Evolutionary conservation across 2,888 invertebrate species (phyloP).

Genomic region (Neria commutata): DNA sequence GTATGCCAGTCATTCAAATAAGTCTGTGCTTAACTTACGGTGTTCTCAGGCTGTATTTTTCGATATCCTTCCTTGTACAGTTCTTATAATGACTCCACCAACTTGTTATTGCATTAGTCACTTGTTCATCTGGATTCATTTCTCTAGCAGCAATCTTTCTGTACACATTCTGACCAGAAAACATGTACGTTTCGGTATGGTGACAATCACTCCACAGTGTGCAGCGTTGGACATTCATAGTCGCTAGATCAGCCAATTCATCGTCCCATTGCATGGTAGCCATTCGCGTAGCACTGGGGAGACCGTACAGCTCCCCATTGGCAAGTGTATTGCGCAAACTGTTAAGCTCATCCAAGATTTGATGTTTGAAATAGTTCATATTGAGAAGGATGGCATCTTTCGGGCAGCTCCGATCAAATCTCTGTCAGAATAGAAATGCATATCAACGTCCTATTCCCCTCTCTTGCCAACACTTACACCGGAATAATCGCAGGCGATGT

Average conservation of each 20-base stretch:
- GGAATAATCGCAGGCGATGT: too few relatives aligned
- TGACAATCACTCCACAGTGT: slow-evolving; percentile 37
- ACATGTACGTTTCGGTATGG: slow-evolving; percentile 39
- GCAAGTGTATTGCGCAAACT: slow-evolving; percentile 40
- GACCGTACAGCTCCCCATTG: slow-evolving; percentile 29
- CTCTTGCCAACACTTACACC: too few relatives aligned
- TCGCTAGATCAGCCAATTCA: slow-evolving; percentile 38
- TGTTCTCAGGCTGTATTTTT: too few relatives aligned
- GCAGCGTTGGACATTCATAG: slow-evolving; percentile 40
- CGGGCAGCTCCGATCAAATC: slow-evolving; percentile 35
- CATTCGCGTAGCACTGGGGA: slow-evolving; percentile 42
- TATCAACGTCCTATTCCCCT: too few relatives aligned
- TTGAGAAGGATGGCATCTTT: slow-evolving; percentile 32
- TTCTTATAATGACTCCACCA: too few relatives aligned
- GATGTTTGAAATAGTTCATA: slow-evolving; percentile 31
- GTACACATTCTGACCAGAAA: slow-evolving; percentile 44
- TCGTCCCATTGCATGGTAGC: slow-evolving; percentile 45
- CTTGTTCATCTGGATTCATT: too few relatives aligned
- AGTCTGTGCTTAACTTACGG: too few relatives aligned
- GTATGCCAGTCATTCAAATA: too few relatives aligned
- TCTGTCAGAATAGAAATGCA: too few relatives aligned
- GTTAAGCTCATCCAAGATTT: slow-evolving; percentile 38
- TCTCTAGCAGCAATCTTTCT: too few relatives aligned
- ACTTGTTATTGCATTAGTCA: too few relatives aligned
- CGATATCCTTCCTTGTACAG: too few relatives aligned